phyloP scores from a whole-genome alignment of 2,888 invertebrate species.

The Quadroppia sp. region DNA sequence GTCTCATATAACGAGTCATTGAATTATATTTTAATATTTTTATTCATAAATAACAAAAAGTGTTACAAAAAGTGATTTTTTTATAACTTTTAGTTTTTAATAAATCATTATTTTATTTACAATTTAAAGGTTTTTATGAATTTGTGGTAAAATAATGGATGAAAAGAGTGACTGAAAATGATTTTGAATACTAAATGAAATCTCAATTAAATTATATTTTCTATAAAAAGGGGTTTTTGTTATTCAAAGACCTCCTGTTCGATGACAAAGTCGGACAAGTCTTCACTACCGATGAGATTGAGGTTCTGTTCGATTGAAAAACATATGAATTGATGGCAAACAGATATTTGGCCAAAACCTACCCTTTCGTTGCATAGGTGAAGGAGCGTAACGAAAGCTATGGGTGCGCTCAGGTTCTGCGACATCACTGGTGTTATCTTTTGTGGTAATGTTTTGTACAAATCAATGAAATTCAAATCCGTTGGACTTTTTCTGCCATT shows the following conservation, averaged over 20 bases:
- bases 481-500: background rate
- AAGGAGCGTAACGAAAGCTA: conserved; percentile 73
- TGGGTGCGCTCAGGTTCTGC: conserved; percentile 69
- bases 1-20: no score
- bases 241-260: background rate
- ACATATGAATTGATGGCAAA: background rate
- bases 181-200: background rate
- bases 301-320: conserved; percentile 11
- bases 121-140: no score
- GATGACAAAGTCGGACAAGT: background rate
- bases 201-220: background rate
- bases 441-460: conserved; percentile 51
- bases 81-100: no score
- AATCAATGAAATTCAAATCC: conserved; percentile 47
- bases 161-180: no score
- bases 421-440: conserved; percentile 58
- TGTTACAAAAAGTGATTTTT: no score
- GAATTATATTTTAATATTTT: no score
- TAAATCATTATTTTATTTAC: no score
- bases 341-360: conserved; percentile 6
- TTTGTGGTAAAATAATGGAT: no score
- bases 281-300: conserved; percentile 9
- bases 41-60: no score
- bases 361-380: conserved; percentile 77
- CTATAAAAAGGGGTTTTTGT: background rate